Base-by-base conservation (phyloP, 2,888 invertebrate genomes). In the Aleiodes leptofemur region DNA sequence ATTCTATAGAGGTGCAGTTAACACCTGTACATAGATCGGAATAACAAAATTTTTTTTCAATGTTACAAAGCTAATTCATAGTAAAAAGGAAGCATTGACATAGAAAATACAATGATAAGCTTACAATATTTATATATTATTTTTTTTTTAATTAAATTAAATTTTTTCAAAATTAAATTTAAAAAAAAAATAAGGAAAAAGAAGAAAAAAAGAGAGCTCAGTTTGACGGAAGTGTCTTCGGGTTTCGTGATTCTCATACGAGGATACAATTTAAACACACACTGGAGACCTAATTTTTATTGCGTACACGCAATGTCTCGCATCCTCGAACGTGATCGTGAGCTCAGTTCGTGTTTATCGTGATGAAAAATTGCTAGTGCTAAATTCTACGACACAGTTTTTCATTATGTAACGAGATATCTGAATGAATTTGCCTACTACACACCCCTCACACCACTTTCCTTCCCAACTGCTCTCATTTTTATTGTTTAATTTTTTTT, bases 331-430 rank as follows among this genome's bases (percentile, higher is more conserved):
- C 74, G 74, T 74, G 74, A 70, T 64, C 56, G 64, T 70, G 50
- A 48, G 13, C 29, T 57, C 34, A 14, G 51, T 43, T 61, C 38
- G 64, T 64, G 64, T 64, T 74, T 53, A 74, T 61, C 53, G 38
- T 64, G 69, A 14, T 23, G 53, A 56, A 61, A 51, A 59, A 53
- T 29, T n/a, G 34, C 34, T 6, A 61, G 38, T 38, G 38, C 38
- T 29, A 48, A 57, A 66, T 43, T 23, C 43, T 29, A 50, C 69
- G 73, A 79, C 77, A 80, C 73, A 75, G 74, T 79, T 78, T 79
- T 78, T 59, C 74, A 71, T 80, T 78, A 77, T 76, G 81, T 79
- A 81, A 80, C 38, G 13, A 38, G 78, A 80, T 77, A 77, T 29
- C 34, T 61, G 38, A n/a, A 23, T 34, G n/a, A 34, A 29, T 23